A percentile compares a stretch with the other conserved stretches of the same genome.
Evolutionary conservation across 2,797 vertebrate genomes (phyloP).

Genomic region (Margarornis squamiger): DNA sequence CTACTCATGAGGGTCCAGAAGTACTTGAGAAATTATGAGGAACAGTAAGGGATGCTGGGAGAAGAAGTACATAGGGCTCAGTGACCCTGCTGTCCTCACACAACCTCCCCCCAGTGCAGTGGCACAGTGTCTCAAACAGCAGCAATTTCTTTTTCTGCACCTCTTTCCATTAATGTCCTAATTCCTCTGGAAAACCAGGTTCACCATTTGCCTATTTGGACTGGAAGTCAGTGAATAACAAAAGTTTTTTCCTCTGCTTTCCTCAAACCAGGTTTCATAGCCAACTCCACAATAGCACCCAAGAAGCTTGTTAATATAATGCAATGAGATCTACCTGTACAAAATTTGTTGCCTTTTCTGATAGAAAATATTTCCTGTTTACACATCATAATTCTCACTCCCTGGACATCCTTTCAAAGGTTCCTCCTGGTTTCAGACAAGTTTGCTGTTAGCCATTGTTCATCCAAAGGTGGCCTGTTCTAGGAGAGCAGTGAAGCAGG

Average conservation of each 20-base stretch:
- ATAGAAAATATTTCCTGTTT: neutral
- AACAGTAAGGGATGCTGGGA: neutral
- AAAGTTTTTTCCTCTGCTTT: neutral
- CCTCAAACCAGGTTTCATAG: neutral
- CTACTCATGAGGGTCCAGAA: neutral
- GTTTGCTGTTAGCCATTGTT: neutral
- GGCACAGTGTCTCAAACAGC: neutral
- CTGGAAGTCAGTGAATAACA: neutral
- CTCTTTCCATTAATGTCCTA: neutral
- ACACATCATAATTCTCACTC: neutral
- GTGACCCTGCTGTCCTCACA: neutral
- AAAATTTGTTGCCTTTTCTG: neutral
- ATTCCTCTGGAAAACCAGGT: neutral
- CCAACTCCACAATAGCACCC: neutral
- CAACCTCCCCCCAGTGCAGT: rapidly evolving
- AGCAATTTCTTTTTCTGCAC: neutral
- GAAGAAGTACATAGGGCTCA: rapidly evolving
- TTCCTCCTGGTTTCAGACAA: neutral
- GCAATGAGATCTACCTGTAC: neutral
- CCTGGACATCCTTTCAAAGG: neutral
- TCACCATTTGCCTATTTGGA: neutral
- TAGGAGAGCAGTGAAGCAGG: neutral
- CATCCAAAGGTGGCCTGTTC: neutral
- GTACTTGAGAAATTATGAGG: neutral
- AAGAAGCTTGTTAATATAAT: neutral